These are phyloP conservation scores for Lichenostomus cassidix DNA, from an alignment of 2,113 vertebrate species.

Conservation along the genomic window DNA sequence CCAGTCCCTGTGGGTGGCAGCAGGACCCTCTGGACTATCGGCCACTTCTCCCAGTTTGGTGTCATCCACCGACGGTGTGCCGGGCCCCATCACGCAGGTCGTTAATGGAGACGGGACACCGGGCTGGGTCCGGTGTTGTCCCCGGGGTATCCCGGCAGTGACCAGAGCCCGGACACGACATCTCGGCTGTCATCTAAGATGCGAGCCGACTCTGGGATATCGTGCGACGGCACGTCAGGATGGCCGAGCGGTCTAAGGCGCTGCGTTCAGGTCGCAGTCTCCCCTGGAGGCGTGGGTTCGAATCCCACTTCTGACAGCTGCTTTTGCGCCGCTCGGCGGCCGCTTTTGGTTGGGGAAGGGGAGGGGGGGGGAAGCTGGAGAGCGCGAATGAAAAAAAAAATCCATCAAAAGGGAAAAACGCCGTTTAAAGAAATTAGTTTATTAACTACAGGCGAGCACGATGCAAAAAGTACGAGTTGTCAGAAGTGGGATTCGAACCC, in stretches of 20 bases:
- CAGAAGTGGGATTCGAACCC: not conserved
- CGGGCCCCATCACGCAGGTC: not conserved
- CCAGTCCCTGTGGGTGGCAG: not conserved
- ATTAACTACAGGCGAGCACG: accelerated
- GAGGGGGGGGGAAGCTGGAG: too few relatives aligned
- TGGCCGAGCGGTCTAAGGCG: constrained; percentile 75
- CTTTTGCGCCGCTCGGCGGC: not conserved
- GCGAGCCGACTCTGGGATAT: accelerated
- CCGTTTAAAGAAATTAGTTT: accelerated
- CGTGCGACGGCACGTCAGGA: not conserved
- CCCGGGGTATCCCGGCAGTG: accelerated
- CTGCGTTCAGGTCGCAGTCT: constrained; percentile 73
- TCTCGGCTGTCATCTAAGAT: accelerated
- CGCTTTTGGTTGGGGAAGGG: accelerated
- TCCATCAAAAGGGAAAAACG: accelerated
- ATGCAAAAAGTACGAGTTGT: accelerated
- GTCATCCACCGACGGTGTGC: too few relatives aligned
- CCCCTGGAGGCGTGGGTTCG: constrained; percentile 65
- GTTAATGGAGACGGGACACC: accelerated
- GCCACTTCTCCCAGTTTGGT: not conserved
- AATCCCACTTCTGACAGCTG: constrained; percentile 24
- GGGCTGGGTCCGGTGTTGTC: accelerated
- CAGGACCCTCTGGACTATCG: not conserved
- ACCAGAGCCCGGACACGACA: accelerated
- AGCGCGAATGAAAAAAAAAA: too few relatives aligned